Percentiles rank a stretch among this genome's conserved stretches.
Evolutionary conservation across 2,113 vertebrate genomes (phyloP).

Genomic region (Pithys albifrons): DNA sequence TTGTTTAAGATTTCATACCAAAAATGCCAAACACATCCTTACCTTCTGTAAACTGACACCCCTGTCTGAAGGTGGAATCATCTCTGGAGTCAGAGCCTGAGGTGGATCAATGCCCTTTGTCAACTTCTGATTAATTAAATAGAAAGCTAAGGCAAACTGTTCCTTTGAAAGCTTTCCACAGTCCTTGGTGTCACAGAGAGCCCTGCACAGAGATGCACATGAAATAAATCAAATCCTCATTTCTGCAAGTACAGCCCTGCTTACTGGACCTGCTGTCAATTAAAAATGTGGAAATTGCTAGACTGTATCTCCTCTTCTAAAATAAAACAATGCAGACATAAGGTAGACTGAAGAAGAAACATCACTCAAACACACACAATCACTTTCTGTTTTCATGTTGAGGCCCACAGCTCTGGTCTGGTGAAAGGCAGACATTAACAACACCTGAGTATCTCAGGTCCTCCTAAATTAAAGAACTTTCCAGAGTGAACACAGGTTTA

Average conservation of each 20-base stretch:
- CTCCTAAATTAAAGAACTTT: neutral
- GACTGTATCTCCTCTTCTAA: neutral
- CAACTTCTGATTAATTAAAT: slow-evolving; percentile 96
- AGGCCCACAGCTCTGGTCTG: neutral
- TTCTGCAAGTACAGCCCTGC: neutral
- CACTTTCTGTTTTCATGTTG: neutral
- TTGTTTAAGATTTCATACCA: neutral
- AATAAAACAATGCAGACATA: neutral
- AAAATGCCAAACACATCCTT: slow-evolving; percentile 45
- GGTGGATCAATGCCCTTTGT: slow-evolving; percentile 92
- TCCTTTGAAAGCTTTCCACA: slow-evolving; percentile 94
- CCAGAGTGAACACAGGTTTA: neutral
- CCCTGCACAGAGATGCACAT: slow-evolving; percentile 77
- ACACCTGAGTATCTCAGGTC: neutral
- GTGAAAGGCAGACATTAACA: neutral
- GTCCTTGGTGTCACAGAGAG: slow-evolving; percentile 93
- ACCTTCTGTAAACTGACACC: slow-evolving; percentile 81
- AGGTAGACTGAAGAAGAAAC: neutral
- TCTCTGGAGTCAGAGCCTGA: slow-evolving; percentile 87
- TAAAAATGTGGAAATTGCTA: neutral
- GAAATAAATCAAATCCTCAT: neutral
- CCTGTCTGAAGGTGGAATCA: slow-evolving; percentile 95
- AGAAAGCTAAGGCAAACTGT: slow-evolving; percentile 95
- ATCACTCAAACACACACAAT: neutral
- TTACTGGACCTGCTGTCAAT: neutral